These are phyloP conservation scores for Atrichornis clamosus DNA, from an alignment of 2,113 vertebrate species.

Conservation along the genomic window DNA sequence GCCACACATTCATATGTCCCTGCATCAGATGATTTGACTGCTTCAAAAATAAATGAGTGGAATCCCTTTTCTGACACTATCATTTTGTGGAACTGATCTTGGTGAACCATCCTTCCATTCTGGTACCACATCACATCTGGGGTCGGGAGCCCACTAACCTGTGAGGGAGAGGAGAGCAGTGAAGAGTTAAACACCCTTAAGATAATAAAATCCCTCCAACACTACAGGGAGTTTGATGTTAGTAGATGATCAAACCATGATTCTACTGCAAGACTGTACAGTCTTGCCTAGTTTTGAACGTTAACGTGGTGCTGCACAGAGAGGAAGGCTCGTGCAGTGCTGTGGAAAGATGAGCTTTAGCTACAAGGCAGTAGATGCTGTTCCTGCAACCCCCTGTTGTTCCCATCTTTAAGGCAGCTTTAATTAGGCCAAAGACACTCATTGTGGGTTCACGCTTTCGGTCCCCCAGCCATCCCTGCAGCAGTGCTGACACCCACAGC, in stretches of 20 bases:
- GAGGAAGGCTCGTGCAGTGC: background rate
- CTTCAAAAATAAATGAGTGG: slow-evolving; percentile 94
- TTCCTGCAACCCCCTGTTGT: background rate
- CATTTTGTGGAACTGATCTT: slow-evolving; percentile 95
- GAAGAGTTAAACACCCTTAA: background rate
- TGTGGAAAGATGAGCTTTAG: background rate
- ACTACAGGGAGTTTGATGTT: background rate
- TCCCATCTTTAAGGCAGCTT: background rate
- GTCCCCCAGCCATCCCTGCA: background rate
- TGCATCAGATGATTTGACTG: slow-evolving; percentile 86
- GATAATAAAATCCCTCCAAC: background rate
- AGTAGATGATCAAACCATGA: background rate
- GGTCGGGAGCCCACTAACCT: slow-evolving; percentile 89
- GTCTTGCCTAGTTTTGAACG: background rate
- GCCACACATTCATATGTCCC: slow-evolving; percentile 89
- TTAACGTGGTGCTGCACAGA: background rate
- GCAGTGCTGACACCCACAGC: background rate
- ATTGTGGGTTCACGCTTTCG: background rate
- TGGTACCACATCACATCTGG: slow-evolving; percentile 93
- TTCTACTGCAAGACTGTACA: background rate
- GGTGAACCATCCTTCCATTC: slow-evolving; percentile 88
- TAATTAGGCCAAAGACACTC: background rate
- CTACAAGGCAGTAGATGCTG: background rate
- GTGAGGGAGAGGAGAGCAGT: background rate
- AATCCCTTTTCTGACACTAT: slow-evolving; percentile 93